These are phyloP conservation scores for Muntiacus muntjak DNA, from an alignment of 2,113 vertebrate genomes.

Conservation along the genomic window DNA sequence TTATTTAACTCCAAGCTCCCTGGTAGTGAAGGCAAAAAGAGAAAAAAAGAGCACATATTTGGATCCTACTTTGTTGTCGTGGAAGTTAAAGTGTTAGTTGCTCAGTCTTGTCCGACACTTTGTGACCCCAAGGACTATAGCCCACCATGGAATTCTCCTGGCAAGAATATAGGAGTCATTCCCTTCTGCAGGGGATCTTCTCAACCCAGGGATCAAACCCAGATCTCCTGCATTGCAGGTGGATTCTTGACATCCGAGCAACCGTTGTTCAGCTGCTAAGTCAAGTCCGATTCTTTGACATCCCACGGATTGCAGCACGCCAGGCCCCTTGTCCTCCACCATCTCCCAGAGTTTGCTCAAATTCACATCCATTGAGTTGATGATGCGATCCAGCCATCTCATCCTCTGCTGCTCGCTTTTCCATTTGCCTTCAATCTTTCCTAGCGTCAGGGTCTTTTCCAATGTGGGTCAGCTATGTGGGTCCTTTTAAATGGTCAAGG, in stretches of 20 bases:
- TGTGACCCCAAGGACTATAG: not conserved
- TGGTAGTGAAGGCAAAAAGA: not conserved
- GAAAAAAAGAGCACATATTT: not conserved
- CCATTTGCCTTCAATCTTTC: not conserved
- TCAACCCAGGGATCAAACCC: not conserved
- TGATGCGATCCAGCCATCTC: not conserved
- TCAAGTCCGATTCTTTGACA: not conserved
- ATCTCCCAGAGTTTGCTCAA: not conserved
- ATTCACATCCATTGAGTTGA: not conserved
- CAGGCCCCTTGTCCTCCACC: not conserved
- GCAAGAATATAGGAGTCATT: not conserved
- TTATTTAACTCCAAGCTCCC: not conserved
- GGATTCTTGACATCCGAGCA: not conserved
- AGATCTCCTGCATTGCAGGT: not conserved
- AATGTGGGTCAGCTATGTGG: not conserved
- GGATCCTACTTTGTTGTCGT: not conserved
- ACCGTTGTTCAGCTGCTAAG: not conserved
- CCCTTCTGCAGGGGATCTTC: not conserved
- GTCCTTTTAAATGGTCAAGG: not conserved
- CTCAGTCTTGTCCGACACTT: not conserved
- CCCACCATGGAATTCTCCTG: not conserved
- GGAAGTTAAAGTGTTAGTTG: not conserved
- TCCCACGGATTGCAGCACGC: not conserved
- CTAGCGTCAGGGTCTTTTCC: not conserved
- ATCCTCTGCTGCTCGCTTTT: not conserved